These are phyloP conservation scores for Watsonalla cultraria DNA, from an alignment of 2,888 invertebrate genomes.

Conservation along the genomic window DNA sequence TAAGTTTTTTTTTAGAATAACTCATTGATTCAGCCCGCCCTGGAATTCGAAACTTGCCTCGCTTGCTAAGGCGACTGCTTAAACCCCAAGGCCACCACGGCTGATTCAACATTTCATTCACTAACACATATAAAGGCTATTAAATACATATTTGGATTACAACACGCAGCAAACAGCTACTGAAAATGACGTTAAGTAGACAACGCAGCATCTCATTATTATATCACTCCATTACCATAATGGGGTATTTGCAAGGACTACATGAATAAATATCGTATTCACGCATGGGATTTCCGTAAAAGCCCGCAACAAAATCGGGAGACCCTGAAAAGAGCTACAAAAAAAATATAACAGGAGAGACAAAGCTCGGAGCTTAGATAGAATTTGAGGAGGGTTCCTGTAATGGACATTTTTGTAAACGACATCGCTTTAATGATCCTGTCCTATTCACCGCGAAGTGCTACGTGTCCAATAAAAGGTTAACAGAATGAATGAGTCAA, in stretches of 20 bases:
- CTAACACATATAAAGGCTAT: too few relatives aligned
- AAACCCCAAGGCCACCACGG: too few relatives aligned
- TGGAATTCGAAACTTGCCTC: too few relatives aligned
- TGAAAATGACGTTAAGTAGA: too few relatives aligned
- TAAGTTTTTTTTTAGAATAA: too few relatives aligned
- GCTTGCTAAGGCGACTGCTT: too few relatives aligned
- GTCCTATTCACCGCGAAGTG: conserved; percentile 26
- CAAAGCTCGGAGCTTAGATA: conserved; percentile 43
- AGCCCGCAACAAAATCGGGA: conserved; percentile 19
- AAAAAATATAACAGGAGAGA: conserved; percentile 32
- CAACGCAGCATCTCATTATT: background rate
- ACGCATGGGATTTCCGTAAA: conserved; percentile 3
- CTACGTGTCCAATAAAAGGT: conserved; percentile 29
- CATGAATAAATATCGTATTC: background rate
- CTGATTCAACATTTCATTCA: too few relatives aligned
- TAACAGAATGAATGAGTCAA: conserved; percentile 24
- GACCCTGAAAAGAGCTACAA: conserved; percentile 22
- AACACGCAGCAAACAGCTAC: too few relatives aligned
- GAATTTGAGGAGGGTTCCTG: conserved; percentile 54
- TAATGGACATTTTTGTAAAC: conserved; percentile 57
- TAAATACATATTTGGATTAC: too few relatives aligned
- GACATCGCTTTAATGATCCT: conserved; percentile 44
- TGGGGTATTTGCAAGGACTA: background rate
- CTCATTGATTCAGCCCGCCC: too few relatives aligned
- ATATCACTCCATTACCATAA: background rate